Evolutionary conservation across 2,797 vertebrate species (phyloP).

Genomic region (Peromyscus melanophrys): DNA sequence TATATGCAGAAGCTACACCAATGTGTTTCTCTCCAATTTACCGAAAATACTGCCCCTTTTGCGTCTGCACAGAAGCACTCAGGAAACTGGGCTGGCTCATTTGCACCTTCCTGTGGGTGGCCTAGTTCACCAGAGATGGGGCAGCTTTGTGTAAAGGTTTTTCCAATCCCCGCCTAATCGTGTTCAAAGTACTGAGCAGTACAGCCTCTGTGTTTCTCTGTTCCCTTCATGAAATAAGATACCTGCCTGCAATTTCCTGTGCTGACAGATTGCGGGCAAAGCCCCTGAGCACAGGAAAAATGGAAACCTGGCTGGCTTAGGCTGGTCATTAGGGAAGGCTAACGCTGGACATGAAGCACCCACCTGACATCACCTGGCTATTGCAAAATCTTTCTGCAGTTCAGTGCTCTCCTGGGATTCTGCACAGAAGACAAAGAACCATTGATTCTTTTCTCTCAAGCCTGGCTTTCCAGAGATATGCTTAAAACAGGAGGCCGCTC

Average conservation of each 20-base stretch:
- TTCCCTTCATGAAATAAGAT: constrained; percentile 22
- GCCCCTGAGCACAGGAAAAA: neutral
- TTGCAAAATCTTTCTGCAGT: constrained; percentile 10
- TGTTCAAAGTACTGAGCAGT: neutral
- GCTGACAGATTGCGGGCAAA: constrained; percentile 39
- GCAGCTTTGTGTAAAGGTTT: neutral
- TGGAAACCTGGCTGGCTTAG: neutral
- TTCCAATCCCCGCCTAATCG: neutral
- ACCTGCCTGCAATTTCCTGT: constrained; percentile 62
- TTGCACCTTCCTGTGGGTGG: neutral
- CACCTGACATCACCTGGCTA: neutral
- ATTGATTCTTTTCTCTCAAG: constrained; percentile 61
- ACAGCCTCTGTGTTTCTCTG: neutral
- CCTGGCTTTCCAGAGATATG: constrained; percentile 55
- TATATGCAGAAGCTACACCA: neutral
- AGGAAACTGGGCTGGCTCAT: neutral
- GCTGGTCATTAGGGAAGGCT: constrained; percentile 5
- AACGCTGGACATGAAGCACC: neutral
- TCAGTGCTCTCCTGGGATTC: constrained; percentile 3
- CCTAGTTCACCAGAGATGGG: neutral
- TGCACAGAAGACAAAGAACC: constrained; percentile 26
- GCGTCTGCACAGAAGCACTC: neutral
- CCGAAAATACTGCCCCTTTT: neutral
- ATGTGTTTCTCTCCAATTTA: neutral
- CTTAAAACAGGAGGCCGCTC: neutral